Evolutionary conservation across 2,888 invertebrate genomes (phyloP).

Genomic region (Subacronicta megacephala): DNA sequence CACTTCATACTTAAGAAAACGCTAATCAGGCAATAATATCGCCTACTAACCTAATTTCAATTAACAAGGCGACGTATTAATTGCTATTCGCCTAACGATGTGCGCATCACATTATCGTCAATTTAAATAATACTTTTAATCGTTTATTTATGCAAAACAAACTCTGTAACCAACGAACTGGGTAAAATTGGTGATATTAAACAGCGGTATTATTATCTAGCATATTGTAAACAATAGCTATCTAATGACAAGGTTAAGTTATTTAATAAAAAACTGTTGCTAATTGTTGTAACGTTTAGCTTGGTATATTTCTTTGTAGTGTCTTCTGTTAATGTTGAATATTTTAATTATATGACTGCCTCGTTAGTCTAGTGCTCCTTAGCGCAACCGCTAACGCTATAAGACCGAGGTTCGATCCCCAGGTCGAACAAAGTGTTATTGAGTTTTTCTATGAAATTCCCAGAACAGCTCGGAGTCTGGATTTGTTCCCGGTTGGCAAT

Average conservation of each 20-base stretch:
- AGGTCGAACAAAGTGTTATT: too few relatives aligned
- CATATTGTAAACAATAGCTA: conserved; percentile 31
- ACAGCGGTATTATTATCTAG: conserved; percentile 30
- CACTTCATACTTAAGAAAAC: too few relatives aligned
- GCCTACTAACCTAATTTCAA: too few relatives aligned
- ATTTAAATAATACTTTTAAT: conserved; percentile 9
- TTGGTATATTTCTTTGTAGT: conserved; percentile 8
- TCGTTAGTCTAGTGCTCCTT: too few relatives aligned
- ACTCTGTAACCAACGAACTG: conserved; percentile 6
- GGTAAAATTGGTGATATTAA: conserved; percentile 34
- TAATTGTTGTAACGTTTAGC: conserved; percentile 8
- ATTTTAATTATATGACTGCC: too few relatives aligned
- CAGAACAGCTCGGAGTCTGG: too few relatives aligned
- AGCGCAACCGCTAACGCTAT: too few relatives aligned
- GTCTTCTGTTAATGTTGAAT: too few relatives aligned
- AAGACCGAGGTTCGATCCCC: too few relatives aligned
- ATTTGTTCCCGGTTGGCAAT: too few relatives aligned
- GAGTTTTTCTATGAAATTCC: too few relatives aligned
- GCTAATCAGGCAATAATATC: too few relatives aligned
- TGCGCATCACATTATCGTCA: conserved; percentile 3
- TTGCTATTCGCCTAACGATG: conserved; percentile 5
- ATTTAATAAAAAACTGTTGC: conserved; percentile 26
- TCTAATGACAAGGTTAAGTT: conserved; percentile 25
- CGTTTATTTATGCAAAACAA: conserved; percentile 31
- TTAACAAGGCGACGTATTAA: not conserved